phyloP scores from a whole-genome alignment of 1,140 invertebrate genomes.

The Bathynomus jamesi region DNA sequence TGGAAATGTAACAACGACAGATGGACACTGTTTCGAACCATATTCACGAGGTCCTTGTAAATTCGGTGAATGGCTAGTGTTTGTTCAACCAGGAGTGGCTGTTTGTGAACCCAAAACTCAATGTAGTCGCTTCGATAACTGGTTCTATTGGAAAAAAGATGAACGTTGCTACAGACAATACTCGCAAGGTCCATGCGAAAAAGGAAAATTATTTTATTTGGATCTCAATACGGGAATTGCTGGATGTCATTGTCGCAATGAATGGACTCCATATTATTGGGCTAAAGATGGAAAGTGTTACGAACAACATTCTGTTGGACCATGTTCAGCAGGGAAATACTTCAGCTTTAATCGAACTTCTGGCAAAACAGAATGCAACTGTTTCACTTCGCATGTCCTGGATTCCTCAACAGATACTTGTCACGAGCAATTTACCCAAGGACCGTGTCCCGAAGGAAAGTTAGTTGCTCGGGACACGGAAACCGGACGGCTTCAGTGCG shows the following conservation, averaged over 20 bases:
- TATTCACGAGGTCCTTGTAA: constrained; percentile 39
- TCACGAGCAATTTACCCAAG: constrained; percentile 37
- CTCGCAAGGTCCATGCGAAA: constrained; percentile 38
- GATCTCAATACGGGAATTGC: constrained; percentile 37
- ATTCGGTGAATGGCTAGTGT: constrained; percentile 39
- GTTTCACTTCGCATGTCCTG: constrained; percentile 39
- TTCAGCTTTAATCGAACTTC: constrained; percentile 40
- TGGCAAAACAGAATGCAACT: constrained; percentile 38
- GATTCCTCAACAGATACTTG: constrained; percentile 37
- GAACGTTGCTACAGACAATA: constrained; percentile 40
- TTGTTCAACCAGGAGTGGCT: constrained; percentile 33
- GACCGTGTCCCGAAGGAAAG: constrained; percentile 38
- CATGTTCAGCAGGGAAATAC: constrained; percentile 39
- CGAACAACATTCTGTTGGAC: constrained; percentile 40
- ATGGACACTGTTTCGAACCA: constrained; percentile 38
- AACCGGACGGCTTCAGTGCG: constrained; percentile 31
- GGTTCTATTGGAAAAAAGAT: constrained; percentile 40
- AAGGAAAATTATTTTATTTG: constrained; percentile 39
- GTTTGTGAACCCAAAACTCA: constrained; percentile 38
- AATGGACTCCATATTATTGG: constrained; percentile 40
- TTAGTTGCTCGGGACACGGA: constrained; percentile 29
- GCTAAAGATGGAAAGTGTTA: constrained; percentile 36
- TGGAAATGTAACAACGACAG: constrained; percentile 30
- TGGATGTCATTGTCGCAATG: constrained; percentile 37
- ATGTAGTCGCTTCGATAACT: constrained; percentile 40